These are phyloP conservation scores for Noctua comes DNA, from an alignment of 2,888 invertebrate species.

Conservation along the genomic window DNA sequence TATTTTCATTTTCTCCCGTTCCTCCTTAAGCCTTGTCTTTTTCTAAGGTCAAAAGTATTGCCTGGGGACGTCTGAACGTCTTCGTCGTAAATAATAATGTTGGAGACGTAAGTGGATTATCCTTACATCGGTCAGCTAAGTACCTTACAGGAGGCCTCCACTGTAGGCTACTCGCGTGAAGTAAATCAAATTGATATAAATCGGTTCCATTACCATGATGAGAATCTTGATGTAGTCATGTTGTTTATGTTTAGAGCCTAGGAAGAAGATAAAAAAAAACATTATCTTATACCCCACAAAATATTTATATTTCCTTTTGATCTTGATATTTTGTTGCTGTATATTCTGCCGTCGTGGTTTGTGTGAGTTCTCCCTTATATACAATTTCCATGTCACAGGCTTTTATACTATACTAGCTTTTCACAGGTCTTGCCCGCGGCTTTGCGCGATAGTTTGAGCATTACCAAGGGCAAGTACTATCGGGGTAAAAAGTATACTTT, in stretches of 20 bases:
- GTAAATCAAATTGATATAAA: constrained; percentile 44
- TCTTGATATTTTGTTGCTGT: neutral
- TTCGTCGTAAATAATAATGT: constrained; percentile 35
- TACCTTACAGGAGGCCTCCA: neutral
- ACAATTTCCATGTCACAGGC: no score
- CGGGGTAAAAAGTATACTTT: no score
- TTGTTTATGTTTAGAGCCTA: neutral
- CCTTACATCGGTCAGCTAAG: neutral
- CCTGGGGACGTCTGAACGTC: constrained; percentile 14
- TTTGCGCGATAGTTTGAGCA: no score
- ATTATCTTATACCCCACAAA: neutral
- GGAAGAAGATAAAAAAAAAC: neutral
- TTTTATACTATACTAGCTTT: no score
- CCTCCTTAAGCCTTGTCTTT: neutral
- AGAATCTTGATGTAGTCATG: constrained; percentile 3
- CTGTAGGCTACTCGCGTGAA: neutral
- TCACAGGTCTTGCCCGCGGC: no score
- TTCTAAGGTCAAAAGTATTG: constrained; percentile 8
- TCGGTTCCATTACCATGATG: constrained; percentile 40
- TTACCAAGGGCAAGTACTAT: no score
- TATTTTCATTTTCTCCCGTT: neutral
- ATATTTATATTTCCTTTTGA: no score
- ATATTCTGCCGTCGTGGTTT: neutral
- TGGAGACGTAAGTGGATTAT: constrained; percentile 30
- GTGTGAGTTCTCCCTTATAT: neutral